Evolutionary conservation across 2,113 vertebrate genomes (phyloP).

Genomic region (Chlamydotis undulata): DNA sequence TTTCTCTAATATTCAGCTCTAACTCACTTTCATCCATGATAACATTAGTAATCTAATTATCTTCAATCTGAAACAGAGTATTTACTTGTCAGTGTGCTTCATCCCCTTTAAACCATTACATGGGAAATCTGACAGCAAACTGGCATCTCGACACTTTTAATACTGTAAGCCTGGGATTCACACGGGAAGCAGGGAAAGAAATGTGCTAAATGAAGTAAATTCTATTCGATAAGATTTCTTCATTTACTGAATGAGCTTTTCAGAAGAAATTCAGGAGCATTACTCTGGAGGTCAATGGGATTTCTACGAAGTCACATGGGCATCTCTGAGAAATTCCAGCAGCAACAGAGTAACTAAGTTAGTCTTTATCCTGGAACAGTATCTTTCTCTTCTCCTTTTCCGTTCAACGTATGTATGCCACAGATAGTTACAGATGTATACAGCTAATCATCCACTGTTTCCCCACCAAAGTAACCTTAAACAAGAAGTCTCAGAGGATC

Average conservation of each 20-base stretch:
- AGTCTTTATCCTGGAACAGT: not conserved
- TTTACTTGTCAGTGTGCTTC: not conserved
- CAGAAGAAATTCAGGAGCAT: not conserved
- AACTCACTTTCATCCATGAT: not conserved
- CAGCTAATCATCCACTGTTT: not conserved
- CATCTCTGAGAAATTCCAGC: not conserved
- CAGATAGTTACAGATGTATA: not conserved
- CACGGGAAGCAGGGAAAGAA: not conserved
- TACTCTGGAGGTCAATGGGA: not conserved
- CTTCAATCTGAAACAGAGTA: not conserved
- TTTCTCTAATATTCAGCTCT: not conserved
- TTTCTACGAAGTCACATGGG: not conserved
- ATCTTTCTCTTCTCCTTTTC: not conserved
- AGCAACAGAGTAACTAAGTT: not conserved
- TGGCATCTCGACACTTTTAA: not conserved
- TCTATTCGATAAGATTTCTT: not conserved
- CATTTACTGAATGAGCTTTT: not conserved
- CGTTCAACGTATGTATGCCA: not conserved
- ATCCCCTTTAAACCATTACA: not conserved
- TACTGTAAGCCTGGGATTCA: not conserved
- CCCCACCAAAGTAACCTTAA: not conserved
- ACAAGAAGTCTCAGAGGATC: not conserved
- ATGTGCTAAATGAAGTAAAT: not conserved
- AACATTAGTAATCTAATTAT: not conserved
- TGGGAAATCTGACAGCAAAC: conserved; percentile 9